Conservation (phyloP, 2,888 invertebrate species). For the Timema podura region DNA sequence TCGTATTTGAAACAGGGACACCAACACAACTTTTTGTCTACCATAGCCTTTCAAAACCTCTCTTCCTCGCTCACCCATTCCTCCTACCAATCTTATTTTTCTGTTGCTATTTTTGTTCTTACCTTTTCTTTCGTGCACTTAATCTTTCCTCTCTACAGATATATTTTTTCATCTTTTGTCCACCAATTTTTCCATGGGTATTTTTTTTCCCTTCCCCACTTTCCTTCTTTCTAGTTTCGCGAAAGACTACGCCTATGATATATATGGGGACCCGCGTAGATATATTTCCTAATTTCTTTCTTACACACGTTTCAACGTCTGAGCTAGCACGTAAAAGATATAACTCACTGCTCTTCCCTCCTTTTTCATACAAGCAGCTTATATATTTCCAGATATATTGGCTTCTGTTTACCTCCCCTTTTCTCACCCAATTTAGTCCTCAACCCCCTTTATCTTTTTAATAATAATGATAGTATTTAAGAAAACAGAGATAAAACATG, state of each 20-base stretch:
- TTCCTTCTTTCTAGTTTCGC: constrained; percentile 15
- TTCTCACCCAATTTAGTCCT: neutral
- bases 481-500: no score
- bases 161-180: constrained; percentile 7
- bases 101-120: no score
- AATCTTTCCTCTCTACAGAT: constrained; percentile 18
- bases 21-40: no score
- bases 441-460: no score
- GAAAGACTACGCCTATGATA: neutral
- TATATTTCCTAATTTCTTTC: constrained; percentile 28
- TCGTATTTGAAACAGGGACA: no score
- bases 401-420: constrained; percentile 2
- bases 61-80: no score
- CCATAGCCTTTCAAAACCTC: no score
- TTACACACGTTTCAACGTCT: neutral
- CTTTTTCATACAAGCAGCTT: constrained; percentile 3
- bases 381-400: constrained; percentile 24
- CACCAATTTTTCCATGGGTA: neutral
- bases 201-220: constrained; percentile 11
- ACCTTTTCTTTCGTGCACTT: constrained; percentile 2
- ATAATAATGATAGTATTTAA: no score
- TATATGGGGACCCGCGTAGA: neutral
- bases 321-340: no score
- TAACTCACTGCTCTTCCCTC: no score
- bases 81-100: no score